A percentile compares a stretch with the other conserved stretches of the same genome.
These are phyloP conservation scores for Lamprotornis superbus DNA, from an alignment of 2,113 vertebrate genomes.

Conservation along the genomic window DNA sequence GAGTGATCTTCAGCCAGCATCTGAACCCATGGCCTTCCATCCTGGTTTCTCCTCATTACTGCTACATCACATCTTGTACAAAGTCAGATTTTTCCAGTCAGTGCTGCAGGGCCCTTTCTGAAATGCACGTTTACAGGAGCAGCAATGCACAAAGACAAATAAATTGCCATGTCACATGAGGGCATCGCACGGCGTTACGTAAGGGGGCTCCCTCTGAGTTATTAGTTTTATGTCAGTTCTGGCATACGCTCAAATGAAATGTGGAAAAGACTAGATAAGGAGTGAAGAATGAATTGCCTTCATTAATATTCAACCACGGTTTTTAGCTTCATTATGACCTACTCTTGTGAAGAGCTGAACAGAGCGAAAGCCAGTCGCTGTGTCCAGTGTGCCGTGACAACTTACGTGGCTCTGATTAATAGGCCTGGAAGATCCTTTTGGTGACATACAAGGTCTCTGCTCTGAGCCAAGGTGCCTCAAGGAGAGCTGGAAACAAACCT, in stretches of 20 bases:
- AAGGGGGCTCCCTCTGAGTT: neutral
- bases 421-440: neutral
- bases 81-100: constrained; percentile 38
- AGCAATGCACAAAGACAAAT: constrained; percentile 15
- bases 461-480: neutral
- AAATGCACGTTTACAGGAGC: constrained; percentile 44
- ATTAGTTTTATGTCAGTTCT: neutral
- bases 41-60: constrained; percentile 39
- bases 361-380: neutral
- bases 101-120: constrained; percentile 12
- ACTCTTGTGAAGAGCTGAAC: neutral
- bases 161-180: neutral
- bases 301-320: neutral
- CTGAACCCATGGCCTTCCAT: constrained; percentile 27
- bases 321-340: neutral
- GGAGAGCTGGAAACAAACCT: neutral
- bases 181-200: neutral
- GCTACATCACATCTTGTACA: neutral
- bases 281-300: neutral
- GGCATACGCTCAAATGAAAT: neutral
- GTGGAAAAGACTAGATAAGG: neutral
- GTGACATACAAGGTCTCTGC: neutral
- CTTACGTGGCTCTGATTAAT: neutral
- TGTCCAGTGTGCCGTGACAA: neutral
- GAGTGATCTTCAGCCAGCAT: constrained; percentile 65